These are phyloP conservation scores for Pituophis catenifer DNA, from an alignment of 2,113 vertebrate genomes.

Conservation along the genomic window DNA sequence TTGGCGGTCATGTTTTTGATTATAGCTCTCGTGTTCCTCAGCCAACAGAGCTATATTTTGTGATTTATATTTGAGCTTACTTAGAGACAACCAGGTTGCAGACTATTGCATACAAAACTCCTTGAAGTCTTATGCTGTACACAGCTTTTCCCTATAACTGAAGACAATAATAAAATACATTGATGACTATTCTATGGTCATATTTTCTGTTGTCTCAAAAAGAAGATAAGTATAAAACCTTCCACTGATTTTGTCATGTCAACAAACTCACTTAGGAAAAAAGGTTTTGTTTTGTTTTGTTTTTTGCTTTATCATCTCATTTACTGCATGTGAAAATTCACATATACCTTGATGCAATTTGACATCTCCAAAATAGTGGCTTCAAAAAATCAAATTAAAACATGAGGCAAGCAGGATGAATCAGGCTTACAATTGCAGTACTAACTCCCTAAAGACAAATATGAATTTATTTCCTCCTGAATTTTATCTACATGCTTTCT, in stretches of 20 bases:
- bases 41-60: background rate
- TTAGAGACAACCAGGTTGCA: background rate
- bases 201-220: background rate
- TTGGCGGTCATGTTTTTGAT: background rate
- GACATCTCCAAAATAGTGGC: background rate
- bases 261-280: background rate
- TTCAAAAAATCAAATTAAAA: background rate
- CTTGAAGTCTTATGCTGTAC: background rate
- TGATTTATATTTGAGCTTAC: background rate
- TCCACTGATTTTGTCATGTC: background rate
- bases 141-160: background rate
- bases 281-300: background rate
- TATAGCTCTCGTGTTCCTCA: background rate
- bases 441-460: no score
- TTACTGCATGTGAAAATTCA: background rate
- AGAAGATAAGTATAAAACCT: background rate
- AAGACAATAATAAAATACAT: background rate
- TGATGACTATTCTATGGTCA: background rate
- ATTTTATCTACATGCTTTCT: background rate
- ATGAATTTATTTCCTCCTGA: accelerated
- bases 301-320: background rate
- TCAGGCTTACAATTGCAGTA: background rate
- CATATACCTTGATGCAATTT: background rate
- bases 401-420: background rate
- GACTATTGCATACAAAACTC: background rate